Evolutionary conservation across 2,888 invertebrate genomes (phyloP).

Genomic region (Lasioglossum oenotherae): DNA sequence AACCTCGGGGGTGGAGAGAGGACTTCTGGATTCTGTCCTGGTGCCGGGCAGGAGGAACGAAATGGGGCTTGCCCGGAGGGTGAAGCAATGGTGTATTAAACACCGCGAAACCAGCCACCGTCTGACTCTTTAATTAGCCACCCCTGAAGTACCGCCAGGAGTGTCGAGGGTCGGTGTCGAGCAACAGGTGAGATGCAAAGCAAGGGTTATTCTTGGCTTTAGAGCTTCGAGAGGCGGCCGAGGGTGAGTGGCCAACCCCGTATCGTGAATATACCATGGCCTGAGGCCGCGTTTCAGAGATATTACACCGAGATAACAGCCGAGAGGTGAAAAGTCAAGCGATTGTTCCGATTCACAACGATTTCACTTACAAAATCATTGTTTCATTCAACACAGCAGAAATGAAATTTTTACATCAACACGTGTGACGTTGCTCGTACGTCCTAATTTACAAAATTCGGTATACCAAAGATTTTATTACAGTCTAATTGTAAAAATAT

Average conservation of each 20-base stretch:
- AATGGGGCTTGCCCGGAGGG: constrained; percentile 64
- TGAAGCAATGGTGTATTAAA: constrained; percentile 79
- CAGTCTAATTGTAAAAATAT: not conserved
- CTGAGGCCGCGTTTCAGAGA: constrained; percentile 33
- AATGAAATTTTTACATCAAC: not conserved
- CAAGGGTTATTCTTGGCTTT: constrained; percentile 83
- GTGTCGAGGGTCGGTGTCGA: constrained; percentile 79
- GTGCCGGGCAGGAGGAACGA: constrained; percentile 52
- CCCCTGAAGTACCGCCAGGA: constrained; percentile 75
- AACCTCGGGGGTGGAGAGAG: constrained; percentile 48
- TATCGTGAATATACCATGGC: constrained; percentile 31
- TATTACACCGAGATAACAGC: constrained; percentile 17
- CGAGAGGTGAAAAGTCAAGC: not conserved
- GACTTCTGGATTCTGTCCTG: constrained; percentile 57
- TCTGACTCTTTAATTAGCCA: constrained; percentile 83
- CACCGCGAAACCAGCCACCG: constrained; percentile 80
- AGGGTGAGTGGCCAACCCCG: constrained; percentile 57
- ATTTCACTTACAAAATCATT: not conserved
- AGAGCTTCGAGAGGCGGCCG: constrained; percentile 58
- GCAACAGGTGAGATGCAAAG: constrained; percentile 84
- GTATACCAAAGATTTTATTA: not conserved
- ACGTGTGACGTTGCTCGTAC: not conserved
- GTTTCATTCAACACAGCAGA: no score
- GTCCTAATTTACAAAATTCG: not conserved
- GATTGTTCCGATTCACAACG: not conserved